Base-by-base conservation (phyloP, 2,888 invertebrate species). In the Andrena flavipes region DNA sequence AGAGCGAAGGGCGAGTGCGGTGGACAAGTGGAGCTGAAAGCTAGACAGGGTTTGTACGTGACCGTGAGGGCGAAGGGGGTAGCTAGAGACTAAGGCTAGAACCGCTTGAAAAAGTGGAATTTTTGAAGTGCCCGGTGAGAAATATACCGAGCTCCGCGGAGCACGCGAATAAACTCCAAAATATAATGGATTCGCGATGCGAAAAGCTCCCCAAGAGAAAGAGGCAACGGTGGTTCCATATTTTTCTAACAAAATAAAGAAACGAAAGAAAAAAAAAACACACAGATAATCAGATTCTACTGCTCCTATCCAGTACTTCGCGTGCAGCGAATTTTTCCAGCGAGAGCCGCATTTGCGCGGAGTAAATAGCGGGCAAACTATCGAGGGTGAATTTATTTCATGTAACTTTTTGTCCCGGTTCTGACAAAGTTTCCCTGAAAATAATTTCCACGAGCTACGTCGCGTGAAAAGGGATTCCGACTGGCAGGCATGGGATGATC, bases 401-500 rank as follows among this genome's bases (percentile, higher is more conserved):
- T 23, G 59, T n/a, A 72, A 79, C 48, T 54, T 80, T 26, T 49
- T 13, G 33, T 20, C 1, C 20, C 5, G 29, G 10, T 10, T n/a
- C 0, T 2, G 16, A n/a, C 42, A 42, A 80, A 79, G 48, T 67
- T 80, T 65, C 26, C 42, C 26, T 8, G 0, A 2, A 48, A 60
- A 68, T 80, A 72, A 63, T 63, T 72, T 49, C 67, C 35, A 4
- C 67, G 51, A 48, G 72, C 29, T 10, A n/a, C 54, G 72, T 80
- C 67, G 71, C 80, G 72, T 35, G 72, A 72, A 63, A 67, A 67
- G 42, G 13, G 42, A 64, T 69, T 54, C 33, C 63, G 59, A 51
- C 26, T 35, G 51, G 51, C 69, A 23, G 6, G 65, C n/a, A 30
- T n/a, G 54, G 49, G 75, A 54, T 76, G 72, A 82, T 82, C 63